A percentile compares a stretch with the other conserved stretches of the same genome.
phyloP scores from a whole-genome alignment of 2,888 invertebrate genomes.

The Calameuta filiformis region DNA sequence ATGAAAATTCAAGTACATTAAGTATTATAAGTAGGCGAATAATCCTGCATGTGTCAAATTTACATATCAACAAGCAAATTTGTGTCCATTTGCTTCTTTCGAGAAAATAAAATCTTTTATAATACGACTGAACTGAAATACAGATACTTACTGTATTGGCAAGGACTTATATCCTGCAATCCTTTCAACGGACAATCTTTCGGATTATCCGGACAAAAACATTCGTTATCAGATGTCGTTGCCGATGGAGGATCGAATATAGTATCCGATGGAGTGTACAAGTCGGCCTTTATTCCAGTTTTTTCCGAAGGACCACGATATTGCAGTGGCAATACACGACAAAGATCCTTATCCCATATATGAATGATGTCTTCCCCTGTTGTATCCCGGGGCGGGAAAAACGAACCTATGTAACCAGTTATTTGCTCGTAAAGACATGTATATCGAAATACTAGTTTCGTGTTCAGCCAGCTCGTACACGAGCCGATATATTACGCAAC shows the following conservation, averaged over 20 bases:
- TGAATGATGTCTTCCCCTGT: conserved; percentile 74
- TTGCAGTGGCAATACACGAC: conserved; percentile 80
- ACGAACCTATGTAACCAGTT: conserved; percentile 71
- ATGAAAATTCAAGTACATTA: too few relatives aligned
- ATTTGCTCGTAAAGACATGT: background rate
- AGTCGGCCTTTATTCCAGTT: conserved; percentile 78
- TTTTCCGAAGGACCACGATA: conserved; percentile 78
- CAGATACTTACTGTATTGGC: conserved; percentile 79
- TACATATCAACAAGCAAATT: too few relatives aligned
- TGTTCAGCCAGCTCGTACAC: background rate
- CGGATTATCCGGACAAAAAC: conserved; percentile 78
- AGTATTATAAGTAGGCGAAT: too few relatives aligned
- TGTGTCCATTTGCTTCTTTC: background rate
- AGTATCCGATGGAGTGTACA: conserved; percentile 78
- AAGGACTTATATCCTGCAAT: conserved; percentile 87
- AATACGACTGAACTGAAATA: background rate
- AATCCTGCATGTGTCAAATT: too few relatives aligned
- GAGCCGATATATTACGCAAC: background rate
- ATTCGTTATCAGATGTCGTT: conserved; percentile 75
- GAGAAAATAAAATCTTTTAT: background rate
- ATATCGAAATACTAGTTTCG: background rate
- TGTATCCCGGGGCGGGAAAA: conserved; percentile 81
- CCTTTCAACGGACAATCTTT: conserved; percentile 78
- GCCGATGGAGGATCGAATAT: conserved; percentile 69
- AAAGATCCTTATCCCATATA: conserved; percentile 88